Conservation (phyloP, 2,113 vertebrate genomes). For the Abramis brama region DNA sequence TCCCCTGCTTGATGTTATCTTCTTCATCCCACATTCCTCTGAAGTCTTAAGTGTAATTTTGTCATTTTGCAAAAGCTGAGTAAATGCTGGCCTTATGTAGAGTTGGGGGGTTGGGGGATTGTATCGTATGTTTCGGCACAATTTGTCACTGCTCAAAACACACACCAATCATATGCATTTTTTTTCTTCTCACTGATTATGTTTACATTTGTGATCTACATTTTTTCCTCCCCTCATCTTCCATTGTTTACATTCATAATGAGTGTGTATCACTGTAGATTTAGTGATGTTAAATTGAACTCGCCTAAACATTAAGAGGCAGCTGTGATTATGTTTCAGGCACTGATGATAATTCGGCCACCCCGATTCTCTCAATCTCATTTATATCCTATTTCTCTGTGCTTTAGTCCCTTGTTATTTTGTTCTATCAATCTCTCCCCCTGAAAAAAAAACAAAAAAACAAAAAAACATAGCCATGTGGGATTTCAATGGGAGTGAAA, state of each 20-base stretch:
- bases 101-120: not conserved
- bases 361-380: not conserved
- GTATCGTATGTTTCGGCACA: not conserved
- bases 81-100: not conserved
- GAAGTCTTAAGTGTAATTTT: constrained; percentile 12
- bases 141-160: constrained; percentile 17
- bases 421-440: not conserved
- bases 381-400: constrained; percentile 25
- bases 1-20: constrained; percentile 10
- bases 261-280: constrained; percentile 13
- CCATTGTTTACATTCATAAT: constrained; percentile 23
- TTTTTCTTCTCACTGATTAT: constrained; percentile 17
- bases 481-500: not conserved
- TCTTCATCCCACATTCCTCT: not conserved
- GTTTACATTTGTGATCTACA: constrained; percentile 18
- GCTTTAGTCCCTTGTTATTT: not conserved
- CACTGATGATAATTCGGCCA: not conserved
- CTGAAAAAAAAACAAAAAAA: too few species aligned
- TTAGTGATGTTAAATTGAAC: not conserved
- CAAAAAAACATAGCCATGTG: not conserved
- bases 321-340: constrained; percentile 9
- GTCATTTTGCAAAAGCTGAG: constrained; percentile 8
- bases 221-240: constrained; percentile 21
- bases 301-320: not conserved
- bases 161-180: constrained; percentile 19